Evolutionary conservation across 2,888 invertebrate species (phyloP).

Genomic region (Pardosa pseudoannulata): DNA sequence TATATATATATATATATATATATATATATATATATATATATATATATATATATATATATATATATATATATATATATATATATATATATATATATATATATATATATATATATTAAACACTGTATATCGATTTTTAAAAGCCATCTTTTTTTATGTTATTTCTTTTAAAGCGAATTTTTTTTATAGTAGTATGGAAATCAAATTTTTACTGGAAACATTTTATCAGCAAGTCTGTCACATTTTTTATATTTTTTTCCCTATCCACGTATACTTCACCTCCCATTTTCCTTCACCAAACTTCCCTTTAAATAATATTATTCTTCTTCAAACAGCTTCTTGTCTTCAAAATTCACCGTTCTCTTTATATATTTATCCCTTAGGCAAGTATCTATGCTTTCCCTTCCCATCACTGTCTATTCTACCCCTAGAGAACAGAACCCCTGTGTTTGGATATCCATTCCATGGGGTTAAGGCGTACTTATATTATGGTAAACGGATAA

Average conservation of each 20-base stretch:
- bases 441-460: neutral
- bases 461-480: no score
- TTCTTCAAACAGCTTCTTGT: constrained; percentile 1
- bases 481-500: no score
- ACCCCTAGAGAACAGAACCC: neutral
- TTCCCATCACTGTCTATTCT: neutral
- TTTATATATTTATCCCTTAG: constrained; percentile 2
- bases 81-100: no score
- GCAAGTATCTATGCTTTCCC: neutral
- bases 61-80: no score
- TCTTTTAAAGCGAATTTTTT: no score
- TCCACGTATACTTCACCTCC: neutral
- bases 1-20: no score
- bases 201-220: neutral
- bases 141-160: no score
- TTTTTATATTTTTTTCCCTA: neutral
- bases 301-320: constrained; percentile 7
- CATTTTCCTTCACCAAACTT: neutral
- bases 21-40: no score
- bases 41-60: no score
- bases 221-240: neutral
- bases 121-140: no score
- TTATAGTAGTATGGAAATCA: no score
- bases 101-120: no score
- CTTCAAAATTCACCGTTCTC: neutral